These are phyloP conservation scores for Panzeria rudis DNA, from an alignment of 2,888 invertebrate species.

Conservation along the genomic window DNA sequence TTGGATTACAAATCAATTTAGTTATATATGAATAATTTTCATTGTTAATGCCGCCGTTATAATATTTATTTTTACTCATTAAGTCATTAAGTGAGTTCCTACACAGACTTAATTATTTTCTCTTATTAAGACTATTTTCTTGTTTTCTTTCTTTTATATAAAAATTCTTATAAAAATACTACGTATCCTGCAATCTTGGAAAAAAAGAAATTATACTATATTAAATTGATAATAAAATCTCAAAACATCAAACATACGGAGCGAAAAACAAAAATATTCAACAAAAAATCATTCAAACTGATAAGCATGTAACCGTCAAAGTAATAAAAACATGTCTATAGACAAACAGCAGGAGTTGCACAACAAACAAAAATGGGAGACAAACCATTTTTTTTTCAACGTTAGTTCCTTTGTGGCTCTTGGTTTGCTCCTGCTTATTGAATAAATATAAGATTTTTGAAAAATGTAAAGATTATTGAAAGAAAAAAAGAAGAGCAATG, in stretches of 20 bases:
- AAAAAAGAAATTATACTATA: no score
- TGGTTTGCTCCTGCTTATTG: neutral
- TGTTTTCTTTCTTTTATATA: no score
- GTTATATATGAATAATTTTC: no score
- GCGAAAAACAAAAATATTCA: conserved; percentile 1
- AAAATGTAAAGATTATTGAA: neutral
- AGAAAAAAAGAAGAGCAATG: neutral
- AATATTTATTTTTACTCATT: no score
- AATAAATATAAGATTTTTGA: neutral
- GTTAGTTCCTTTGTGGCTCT: neutral
- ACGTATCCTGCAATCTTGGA: no score
- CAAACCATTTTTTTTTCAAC: conserved; percentile 16
- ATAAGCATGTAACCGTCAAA: conserved; percentile 45
- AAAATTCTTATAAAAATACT: no score
- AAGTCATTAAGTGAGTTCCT: no score
- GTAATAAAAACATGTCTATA: conserved; percentile 61
- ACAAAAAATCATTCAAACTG: conserved; percentile 6
- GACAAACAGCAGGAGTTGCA: conserved; percentile 63
- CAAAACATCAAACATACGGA: conserved; percentile 23
- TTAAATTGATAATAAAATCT: conserved; percentile 12
- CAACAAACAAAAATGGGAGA: neutral
- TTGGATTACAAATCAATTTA: no score
- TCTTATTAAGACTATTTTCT: no score
- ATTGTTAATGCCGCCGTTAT: no score
- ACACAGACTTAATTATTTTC: no score